Evolutionary conservation across 2,797 vertebrate species (phyloP), one percentile per base, ranked within the genome.

Genomic region (Ctenosaura bakeri): DNA sequence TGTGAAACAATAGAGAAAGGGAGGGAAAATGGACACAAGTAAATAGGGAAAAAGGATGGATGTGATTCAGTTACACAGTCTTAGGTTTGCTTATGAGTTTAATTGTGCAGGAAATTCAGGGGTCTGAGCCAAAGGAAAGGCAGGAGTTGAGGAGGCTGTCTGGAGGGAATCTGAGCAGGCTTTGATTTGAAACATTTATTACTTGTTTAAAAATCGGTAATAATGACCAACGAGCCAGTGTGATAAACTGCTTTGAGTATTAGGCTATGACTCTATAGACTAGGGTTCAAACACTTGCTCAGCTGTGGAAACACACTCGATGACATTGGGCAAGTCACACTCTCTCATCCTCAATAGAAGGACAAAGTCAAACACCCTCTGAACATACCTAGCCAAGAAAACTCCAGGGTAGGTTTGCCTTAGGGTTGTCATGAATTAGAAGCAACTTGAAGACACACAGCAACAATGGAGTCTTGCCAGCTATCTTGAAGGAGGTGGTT

Each of bases 131-230:
- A 71, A 71, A 85, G 74, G 16, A 77, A 77, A 77, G 26, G 1
- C 32, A 24, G 14, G 13, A 38, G 46, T 83, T 66, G 35, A 83
- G 62, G 42, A 42, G 35, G 62, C 62, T 46, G 35, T 13, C 22
- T 85, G 46, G 16, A 52, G 46, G 32, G 71, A 73, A 54, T 85
- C 52, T 85, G 83, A 73, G 29, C 66, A 54, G 2, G 18, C 29
- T 85, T 85, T 85, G 29, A 71, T 56, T 46, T 85, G 32, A 73
- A 85, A 85, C 46, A 85, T 46, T 22, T 29, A n/a, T 71, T 22
- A 42, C 35, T 83, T 64, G 22, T 18, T 83, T 54, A 71, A n/a
- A 84, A 84, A n/a, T 24, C 16, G 50, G 29, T 10, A 52, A 52
- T 52, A 52, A 52, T 52, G 52, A 52, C 52, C 10, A 12, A 52